Percentiles rank a stretch among this genome's conserved stretches.
These are phyloP conservation scores for Pyrgus malvae DNA, from an alignment of 2,888 invertebrate species.

Conservation along the genomic window DNA sequence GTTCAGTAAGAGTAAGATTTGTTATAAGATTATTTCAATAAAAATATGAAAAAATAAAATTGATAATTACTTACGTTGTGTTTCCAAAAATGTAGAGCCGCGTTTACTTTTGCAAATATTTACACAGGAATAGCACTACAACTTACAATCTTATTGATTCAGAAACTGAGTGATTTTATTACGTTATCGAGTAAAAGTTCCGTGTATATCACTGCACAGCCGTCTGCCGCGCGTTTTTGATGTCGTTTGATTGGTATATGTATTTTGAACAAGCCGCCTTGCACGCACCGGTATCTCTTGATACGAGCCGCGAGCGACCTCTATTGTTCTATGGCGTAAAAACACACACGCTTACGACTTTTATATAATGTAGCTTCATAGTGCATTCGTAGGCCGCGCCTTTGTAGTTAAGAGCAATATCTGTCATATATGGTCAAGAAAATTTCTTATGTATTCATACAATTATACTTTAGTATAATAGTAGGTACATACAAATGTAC, in stretches of 20 bases:
- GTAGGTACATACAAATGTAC: too few species aligned
- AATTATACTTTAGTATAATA: too few species aligned
- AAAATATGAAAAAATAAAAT: neutral
- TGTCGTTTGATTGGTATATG: constrained; percentile 66
- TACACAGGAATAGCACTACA: constrained; percentile 10
- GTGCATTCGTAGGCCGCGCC: too few species aligned
- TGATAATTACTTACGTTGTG: constrained; percentile 24
- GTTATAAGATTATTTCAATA: neutral
- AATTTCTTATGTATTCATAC: too few species aligned
- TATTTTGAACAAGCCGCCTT: constrained; percentile 70
- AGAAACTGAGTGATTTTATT: neutral
- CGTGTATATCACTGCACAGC: constrained; percentile 40
- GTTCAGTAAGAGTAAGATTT: too few species aligned
- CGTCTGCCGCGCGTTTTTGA: constrained; percentile 69
- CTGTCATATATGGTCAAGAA: too few species aligned
- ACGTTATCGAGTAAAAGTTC: constrained; percentile 3
- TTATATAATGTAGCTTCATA: too few species aligned
- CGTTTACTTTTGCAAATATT: neutral
- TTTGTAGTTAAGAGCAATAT: too few species aligned
- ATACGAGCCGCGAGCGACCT: constrained; percentile 27
- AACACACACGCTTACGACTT: too few species aligned
- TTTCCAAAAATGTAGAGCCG: constrained; percentile 11
- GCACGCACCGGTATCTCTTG: constrained; percentile 36
- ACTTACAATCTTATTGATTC: neutral
- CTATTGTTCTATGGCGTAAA: too few species aligned